These are phyloP conservation scores for Glossophaga mutica DNA, from an alignment of 2,797 vertebrate genomes.

Conservation along the genomic window DNA sequence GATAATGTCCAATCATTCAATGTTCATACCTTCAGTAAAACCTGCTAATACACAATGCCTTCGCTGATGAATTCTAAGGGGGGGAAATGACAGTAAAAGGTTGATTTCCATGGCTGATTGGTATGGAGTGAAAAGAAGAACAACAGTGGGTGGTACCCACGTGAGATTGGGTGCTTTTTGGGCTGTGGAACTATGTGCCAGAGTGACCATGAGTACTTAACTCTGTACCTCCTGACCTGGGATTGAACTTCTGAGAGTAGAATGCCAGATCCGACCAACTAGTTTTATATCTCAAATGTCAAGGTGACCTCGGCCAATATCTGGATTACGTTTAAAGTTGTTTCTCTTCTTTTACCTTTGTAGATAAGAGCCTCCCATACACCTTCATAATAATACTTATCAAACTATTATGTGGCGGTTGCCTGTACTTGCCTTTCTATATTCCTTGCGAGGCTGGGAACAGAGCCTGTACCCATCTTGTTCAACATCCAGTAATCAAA, in stretches of 20 bases:
- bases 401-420: neutral
- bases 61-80: neutral
- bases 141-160: neutral
- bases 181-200: neutral
- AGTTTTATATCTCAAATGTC: conserved; percentile 28
- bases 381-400: neutral
- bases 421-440: neutral
- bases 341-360: conserved; percentile 14
- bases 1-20: neutral
- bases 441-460: neutral
- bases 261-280: neutral
- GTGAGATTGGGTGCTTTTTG: neutral
- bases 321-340: neutral
- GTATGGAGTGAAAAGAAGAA: neutral
- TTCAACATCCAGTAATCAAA: neutral
- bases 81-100: neutral
- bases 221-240: neutral
- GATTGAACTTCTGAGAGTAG: conserved; percentile 3
- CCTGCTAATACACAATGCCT: neutral
- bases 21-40: neutral
- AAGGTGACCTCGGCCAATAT: neutral
- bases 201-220: neutral
- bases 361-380: neutral
- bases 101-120: neutral
- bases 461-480: neutral